Evolutionary conservation across 2,888 invertebrate genomes (phyloP).

Genomic region (Lissocephala sabroskyi): DNA sequence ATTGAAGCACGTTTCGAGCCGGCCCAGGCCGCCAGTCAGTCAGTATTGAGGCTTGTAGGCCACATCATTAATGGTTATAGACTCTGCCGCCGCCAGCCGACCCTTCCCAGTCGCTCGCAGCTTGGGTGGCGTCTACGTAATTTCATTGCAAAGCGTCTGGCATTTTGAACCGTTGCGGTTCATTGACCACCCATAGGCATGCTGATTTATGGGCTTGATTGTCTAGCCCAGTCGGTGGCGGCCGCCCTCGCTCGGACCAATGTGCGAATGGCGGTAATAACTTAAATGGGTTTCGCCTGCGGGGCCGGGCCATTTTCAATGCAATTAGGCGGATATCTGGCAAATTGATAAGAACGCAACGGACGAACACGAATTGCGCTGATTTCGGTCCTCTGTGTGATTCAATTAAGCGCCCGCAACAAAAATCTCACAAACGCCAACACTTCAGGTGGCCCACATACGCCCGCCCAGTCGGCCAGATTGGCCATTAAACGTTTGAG

Average conservation of each 20-base stretch:
- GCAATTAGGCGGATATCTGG: conserved; percentile 17
- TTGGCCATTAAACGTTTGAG: conserved; percentile 38
- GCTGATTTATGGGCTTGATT: conserved; percentile 45
- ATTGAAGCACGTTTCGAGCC: conserved; percentile 39
- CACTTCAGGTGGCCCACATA: conserved; percentile 24
- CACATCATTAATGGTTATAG: conserved; percentile 60
- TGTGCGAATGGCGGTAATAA: conserved; percentile 18
- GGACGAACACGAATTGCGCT: conserved; percentile 6
- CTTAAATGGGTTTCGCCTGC: conserved; percentile 34
- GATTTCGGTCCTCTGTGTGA: conserved; percentile 44
- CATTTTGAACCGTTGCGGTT: conserved; percentile 32
- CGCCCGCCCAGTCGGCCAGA: conserved; percentile 30
- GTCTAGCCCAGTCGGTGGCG: neutral
- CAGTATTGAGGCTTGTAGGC: conserved; percentile 40
- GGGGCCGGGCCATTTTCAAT: too few relatives aligned
- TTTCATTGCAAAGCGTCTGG: conserved; percentile 10
- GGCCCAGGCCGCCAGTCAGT: too few relatives aligned
- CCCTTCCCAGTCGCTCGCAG: neutral
- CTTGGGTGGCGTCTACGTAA: neutral
- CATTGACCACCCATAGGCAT: conserved; percentile 45
- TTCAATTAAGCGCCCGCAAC: conserved; percentile 62
- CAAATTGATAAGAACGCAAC: conserved; percentile 20
- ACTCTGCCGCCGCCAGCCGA: conserved; percentile 12
- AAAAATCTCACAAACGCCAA: too few relatives aligned
- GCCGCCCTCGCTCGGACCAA: too few relatives aligned